Conservation (phyloP, 2,113 vertebrate genomes). For the Leptobrachium ailaonicum region DNA sequence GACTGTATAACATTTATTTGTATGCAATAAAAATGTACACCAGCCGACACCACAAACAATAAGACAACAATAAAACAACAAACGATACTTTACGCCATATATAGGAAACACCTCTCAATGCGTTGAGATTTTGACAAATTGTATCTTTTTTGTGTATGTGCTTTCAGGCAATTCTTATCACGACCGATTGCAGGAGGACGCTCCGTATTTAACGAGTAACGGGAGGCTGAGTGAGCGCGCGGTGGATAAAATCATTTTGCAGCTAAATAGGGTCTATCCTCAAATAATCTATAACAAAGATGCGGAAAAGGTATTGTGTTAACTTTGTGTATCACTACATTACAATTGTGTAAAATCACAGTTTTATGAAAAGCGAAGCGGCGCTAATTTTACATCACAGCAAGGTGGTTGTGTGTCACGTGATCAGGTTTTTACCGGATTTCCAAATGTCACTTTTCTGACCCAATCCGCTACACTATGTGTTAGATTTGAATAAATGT, state of each 20-base stretch:
- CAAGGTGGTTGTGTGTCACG: too few relatives aligned
- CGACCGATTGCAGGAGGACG: slow-evolving; percentile 85
- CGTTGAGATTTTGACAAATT: not conserved
- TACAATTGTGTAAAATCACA: not conserved
- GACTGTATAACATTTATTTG: too few relatives aligned
- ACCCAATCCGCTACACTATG: too few relatives aligned
- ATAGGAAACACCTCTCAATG: not conserved
- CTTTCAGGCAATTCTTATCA: slow-evolving; percentile 70
- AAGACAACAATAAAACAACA: too few relatives aligned
- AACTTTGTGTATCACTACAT: not conserved
- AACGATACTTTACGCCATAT: too few relatives aligned
- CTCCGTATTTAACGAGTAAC: slow-evolving; percentile 75
- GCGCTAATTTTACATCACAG: too few relatives aligned
- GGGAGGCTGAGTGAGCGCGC: slow-evolving; percentile 81
- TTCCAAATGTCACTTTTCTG: too few relatives aligned
- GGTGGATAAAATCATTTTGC: slow-evolving; percentile 90
- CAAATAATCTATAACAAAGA: slow-evolving; percentile 92
- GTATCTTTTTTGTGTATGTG: not conserved
- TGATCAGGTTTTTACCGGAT: too few relatives aligned
- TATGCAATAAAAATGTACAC: too few relatives aligned
- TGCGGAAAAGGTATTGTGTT: slow-evolving; percentile 79
- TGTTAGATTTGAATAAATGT: too few relatives aligned
- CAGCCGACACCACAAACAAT: not conserved
- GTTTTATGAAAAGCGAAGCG: too few relatives aligned
- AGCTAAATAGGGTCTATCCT: slow-evolving; percentile 94